A percentile compares a stretch with the other conserved stretches of the same genome.
Conservation (phyloP, 1,140 invertebrate genomes). For the Drosophila bipectinata region DNA sequence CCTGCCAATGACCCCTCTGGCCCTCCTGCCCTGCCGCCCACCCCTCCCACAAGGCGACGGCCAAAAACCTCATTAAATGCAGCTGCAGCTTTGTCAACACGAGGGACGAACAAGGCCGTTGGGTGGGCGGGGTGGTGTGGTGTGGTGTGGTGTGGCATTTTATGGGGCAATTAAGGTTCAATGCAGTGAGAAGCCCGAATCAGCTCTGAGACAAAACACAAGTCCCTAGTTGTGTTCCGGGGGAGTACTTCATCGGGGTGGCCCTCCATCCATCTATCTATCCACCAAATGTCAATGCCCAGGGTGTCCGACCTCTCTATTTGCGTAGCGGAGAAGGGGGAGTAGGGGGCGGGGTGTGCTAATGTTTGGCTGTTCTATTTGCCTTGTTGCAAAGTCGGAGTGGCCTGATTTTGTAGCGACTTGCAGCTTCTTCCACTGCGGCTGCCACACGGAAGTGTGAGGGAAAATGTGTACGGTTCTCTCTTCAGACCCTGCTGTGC, state of each 20-base stretch:
- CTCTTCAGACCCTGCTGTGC: too few relatives aligned
- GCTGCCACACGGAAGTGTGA: too few relatives aligned
- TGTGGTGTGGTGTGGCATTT: constrained; percentile 15
- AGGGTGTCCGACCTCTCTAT: constrained; percentile 10
- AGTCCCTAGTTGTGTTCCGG: too few relatives aligned
- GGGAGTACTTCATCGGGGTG: too few relatives aligned
- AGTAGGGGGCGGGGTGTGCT: neutral
- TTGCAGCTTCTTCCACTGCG: too few relatives aligned
- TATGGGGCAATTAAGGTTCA: constrained; percentile 68
- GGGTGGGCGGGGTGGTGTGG: neutral
- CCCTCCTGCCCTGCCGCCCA: constrained; percentile 1
- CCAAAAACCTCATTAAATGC: constrained; percentile 63
- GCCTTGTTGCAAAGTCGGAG: too few relatives aligned
- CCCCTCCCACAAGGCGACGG: constrained; percentile 24
- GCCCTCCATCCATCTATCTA: neutral
- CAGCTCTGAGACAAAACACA: too few relatives aligned
- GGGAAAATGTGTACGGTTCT: too few relatives aligned
- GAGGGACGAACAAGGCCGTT: constrained; percentile 15
- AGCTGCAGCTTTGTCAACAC: constrained; percentile 62
- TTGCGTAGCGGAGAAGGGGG: neutral
- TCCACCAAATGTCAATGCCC: constrained; percentile 25
- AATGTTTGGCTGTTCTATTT: too few relatives aligned
- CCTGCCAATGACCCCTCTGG: constrained; percentile 29
- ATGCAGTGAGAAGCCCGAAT: constrained; percentile 20
- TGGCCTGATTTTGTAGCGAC: too few relatives aligned